Evolutionary conservation across 2,888 invertebrate genomes (phyloP), one percentile per base, ranked within the genome.

Genomic region (Clostera curtula): DNA sequence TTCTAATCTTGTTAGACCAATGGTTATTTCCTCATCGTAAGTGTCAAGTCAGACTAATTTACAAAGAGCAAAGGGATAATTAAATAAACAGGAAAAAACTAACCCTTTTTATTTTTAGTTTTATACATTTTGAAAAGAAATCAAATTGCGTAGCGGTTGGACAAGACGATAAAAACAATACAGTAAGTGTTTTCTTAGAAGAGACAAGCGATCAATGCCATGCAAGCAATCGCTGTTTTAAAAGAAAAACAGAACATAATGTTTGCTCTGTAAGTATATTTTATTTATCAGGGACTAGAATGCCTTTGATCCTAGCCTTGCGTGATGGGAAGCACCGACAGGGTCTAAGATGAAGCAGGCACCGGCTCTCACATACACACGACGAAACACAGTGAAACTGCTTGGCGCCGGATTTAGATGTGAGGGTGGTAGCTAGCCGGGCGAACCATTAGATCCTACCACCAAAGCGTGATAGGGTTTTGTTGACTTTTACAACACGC

Each of bases 1-100:
- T 43, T 88, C 88, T 0, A 85, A 87, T 58, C 85, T 89, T 50
- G 88, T 92, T 1, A 86, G 88, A 56, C 91, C 93, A 5, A 85
- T 90, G 51, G 82, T 85, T 31, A 49, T 89, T 25, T 71, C 83
- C 4, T 67, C 86, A 40, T 48, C 55, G 86, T 87, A 64, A 77
- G 80, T 72, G 24, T 10, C 24, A 16, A 25, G 5, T 25, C 14
- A 13, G 24, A 12, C 19, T 6, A 15, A 24, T 4, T 14, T 19
- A 7, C 9, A 12, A 12, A 2, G 4, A 8, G 5, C 20, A 5
- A 15, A 3, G 4, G 8, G 1, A 4, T 9, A 8, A 6, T 10
- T 16, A 23, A 17, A 15, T 19, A 19, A 12, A 12, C 19, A n/a
- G 15, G 25, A 14, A 28, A 24, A 29, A 34, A 36, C 30, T 45